Evolutionary conservation across 2,888 invertebrate genomes (phyloP).

Genomic region (Acrocyrtus sp.): DNA sequence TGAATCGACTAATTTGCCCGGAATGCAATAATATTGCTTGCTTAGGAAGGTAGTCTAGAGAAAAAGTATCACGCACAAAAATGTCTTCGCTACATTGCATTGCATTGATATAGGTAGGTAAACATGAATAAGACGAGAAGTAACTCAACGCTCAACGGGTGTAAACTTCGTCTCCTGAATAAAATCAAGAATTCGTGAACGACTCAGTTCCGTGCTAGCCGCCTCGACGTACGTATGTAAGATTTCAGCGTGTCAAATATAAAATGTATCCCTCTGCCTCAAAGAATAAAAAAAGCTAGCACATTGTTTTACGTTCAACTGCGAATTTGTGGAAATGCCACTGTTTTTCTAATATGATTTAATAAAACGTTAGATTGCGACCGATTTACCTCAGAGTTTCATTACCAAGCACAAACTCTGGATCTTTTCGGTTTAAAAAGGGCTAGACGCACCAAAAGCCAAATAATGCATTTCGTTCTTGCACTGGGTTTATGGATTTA

Average conservation of each 20-base stretch:
- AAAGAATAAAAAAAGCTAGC: too few species aligned
- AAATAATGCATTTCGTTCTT: too few species aligned
- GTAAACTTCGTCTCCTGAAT: too few species aligned
- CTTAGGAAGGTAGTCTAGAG: not conserved
- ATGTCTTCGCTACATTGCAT: not conserved
- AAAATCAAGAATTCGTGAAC: too few species aligned
- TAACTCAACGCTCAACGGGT: too few species aligned
- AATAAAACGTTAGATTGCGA: too few species aligned
- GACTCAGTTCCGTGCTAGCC: conserved; percentile 35
- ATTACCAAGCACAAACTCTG: too few species aligned
- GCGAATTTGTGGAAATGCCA: not conserved
- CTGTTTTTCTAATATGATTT: not conserved
- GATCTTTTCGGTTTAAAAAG: too few species aligned
- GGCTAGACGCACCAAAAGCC: too few species aligned
- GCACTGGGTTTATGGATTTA: too few species aligned
- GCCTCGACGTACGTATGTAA: conserved; percentile 14
- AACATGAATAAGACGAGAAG: too few species aligned
- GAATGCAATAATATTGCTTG: conserved; percentile 4
- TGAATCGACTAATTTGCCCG: not conserved
- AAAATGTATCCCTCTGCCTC: not conserved
- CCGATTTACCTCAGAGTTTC: too few species aligned
- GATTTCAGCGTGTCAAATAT: not conserved
- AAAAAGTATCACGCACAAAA: not conserved
- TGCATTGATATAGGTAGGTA: not conserved
- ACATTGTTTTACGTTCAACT: not conserved